Evolutionary conservation across 2,797 vertebrate species (phyloP).

Genomic region (Alosa sapidissima): DNA sequence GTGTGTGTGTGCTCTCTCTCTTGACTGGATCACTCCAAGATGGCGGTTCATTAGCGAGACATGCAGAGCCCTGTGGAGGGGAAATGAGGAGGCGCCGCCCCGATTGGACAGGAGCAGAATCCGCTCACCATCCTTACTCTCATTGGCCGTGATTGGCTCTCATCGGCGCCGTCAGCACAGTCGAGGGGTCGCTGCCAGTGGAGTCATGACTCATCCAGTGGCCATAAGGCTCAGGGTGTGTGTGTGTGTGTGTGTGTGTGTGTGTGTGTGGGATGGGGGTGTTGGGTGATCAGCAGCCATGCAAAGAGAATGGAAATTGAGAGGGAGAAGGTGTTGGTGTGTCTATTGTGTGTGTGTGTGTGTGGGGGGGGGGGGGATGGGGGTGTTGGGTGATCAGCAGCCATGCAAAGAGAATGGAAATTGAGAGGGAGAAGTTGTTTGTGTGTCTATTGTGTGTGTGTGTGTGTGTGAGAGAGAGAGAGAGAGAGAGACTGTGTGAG

Average conservation of each 20-base stretch:
- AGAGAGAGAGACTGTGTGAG: background rate
- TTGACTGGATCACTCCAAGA: background rate
- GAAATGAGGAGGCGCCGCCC: background rate
- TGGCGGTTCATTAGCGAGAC: slow-evolving; percentile 8
- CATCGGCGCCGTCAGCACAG: background rate
- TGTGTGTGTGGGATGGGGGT: background rate
- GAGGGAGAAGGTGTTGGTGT: background rate
- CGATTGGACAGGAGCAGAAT: background rate
- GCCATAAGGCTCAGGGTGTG: background rate
- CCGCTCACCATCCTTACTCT: background rate
- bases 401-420: background rate
- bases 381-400: background rate
- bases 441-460: background rate
- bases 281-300: background rate
- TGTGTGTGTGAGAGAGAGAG: too few species aligned
- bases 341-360: background rate
- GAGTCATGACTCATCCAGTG: background rate
- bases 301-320: background rate
- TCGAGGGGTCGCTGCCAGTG: background rate
- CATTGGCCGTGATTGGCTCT: background rate
- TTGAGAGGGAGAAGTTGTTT: background rate
- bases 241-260: too few species aligned
- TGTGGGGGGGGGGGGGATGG: too few species aligned
- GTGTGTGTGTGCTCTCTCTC: background rate
- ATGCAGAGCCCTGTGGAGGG: background rate